phyloP scores from a whole-genome alignment of 92 coral and sea anemone genomes.

The Heteractis magnifica region DNA sequence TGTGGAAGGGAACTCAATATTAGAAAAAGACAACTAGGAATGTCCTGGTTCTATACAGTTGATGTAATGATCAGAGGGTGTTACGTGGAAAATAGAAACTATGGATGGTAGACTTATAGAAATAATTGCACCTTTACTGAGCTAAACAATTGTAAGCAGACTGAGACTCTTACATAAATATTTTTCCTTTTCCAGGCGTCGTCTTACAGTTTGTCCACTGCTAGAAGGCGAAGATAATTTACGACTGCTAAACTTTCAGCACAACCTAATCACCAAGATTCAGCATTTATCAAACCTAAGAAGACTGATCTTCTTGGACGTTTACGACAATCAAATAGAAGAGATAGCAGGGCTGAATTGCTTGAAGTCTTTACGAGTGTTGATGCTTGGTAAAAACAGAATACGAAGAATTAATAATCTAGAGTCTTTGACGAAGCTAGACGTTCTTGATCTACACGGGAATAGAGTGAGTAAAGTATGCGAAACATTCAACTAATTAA shows the following conservation, averaged over 20 bases:
- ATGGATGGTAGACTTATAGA: no score
- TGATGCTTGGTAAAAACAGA: conserved; percentile 92
- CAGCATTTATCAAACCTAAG: conserved; percentile 81
- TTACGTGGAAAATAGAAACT: no score
- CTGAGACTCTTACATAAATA: background rate
- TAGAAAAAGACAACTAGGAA: no score
- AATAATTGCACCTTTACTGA: no score
- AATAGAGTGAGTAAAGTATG: conserved; percentile 62
- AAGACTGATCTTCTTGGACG: conserved; percentile 89
- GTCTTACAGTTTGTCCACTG: conserved; percentile 82
- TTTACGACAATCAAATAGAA: conserved; percentile 95
- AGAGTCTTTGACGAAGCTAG: conserved; percentile 87
- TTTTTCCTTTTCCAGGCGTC: conserved; percentile 64
- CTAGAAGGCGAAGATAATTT: conserved; percentile 95
- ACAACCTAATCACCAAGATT: conserved; percentile 81
- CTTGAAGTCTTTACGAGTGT: conserved; percentile 81
- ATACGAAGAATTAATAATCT: conserved; percentile 82
- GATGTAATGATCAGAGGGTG: no score
- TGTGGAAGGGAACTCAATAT: no score
- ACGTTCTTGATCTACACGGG: conserved; percentile 95
- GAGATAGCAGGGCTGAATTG: conserved; percentile 85
- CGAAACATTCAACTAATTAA: no score
- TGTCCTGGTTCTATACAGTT: no score
- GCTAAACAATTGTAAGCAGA: no score
- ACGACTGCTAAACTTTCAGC: conserved; percentile 89